phyloP scores from a whole-genome alignment of 2,113 vertebrate genomes.

The Nyctereutes procyonoides region DNA sequence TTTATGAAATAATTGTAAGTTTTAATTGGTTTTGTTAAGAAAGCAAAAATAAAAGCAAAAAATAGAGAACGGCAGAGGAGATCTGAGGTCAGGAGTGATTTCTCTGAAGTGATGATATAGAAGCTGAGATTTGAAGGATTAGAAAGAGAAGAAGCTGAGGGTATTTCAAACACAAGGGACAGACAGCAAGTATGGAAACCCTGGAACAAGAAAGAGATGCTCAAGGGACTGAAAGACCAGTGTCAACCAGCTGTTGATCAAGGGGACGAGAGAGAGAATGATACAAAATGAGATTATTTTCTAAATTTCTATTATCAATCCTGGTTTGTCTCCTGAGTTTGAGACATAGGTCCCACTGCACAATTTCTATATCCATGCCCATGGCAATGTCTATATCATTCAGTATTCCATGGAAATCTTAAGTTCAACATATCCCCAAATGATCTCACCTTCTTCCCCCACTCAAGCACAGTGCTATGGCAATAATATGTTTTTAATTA shows the following conservation, averaged over 20 bases:
- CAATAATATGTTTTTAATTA: neutral
- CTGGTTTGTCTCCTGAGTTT: neutral
- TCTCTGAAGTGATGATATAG: neutral
- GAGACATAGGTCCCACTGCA: neutral
- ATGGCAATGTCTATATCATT: neutral
- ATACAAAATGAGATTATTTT: neutral
- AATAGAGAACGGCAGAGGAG: neutral
- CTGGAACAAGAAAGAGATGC: neutral
- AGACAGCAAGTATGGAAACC: neutral
- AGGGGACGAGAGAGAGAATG: neutral
- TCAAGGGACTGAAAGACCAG: neutral
- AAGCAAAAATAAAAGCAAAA: neutral
- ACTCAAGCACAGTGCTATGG: neutral
- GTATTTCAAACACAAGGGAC: neutral
- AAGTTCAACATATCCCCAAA: neutral
- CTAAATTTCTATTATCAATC: neutral
- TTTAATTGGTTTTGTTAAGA: neutral
- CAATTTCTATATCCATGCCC: neutral
- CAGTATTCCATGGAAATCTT: neutral
- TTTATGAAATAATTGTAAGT: neutral
- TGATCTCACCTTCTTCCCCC: neutral
- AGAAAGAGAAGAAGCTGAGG: neutral
- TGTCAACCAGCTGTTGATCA: neutral
- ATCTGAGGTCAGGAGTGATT: neutral
- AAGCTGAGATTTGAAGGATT: neutral